Evolutionary conservation across 2,113 vertebrate genomes (phyloP), one percentile per base, ranked within the genome.

Genomic region (Fulica atra): DNA sequence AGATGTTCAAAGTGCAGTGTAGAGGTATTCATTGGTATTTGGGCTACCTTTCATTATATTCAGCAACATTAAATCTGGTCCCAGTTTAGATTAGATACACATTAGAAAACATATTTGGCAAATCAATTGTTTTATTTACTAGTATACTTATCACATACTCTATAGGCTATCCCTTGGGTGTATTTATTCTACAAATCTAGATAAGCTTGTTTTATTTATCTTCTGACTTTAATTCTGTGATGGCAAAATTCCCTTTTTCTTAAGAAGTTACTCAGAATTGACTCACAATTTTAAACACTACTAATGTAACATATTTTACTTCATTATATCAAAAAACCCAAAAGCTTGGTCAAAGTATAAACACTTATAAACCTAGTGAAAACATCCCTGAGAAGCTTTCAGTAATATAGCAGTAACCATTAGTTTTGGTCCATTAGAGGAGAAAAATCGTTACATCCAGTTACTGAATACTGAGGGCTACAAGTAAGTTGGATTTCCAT

Each of bases 351-450:
- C 72, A 48, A 92, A 92, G 28, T 91, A 94, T 29, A 71, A 96
- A 95, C n/a, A 54, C 18, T 72, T 91, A 91, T 1, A 92, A 88
- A 93, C 6, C 33, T 78, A 78, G 57, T 86, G 79, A 95, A 96
- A 88, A 88, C 16, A 95, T 95, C 93, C 89, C 96, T 96, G 93
- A 97, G 95, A 94, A 93, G 56, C 61, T 93, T 96, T 56, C 73
- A 85, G 59, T 63, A 83, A 92, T 19, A 29, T 16, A 59, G 31
- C 10, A 69, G 10, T 56, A 74, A 80, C n/a, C 26, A 81, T 76
- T 50, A 65, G 29, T 18, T 81, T 95, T 96, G 92, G 93, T 96
- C 89, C 86, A 53, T 66, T 28, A 73, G 48, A 89, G 16, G 15
- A 88, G 21, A 82, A 88, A 68, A 72, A 77, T 11, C 6, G 4